Percentiles rank a stretch among this genome's conserved stretches.
phyloP scores from a whole-genome alignment of 92 coral and sea anemone genomes.

The Anthopleura xanthogrammica region DNA sequence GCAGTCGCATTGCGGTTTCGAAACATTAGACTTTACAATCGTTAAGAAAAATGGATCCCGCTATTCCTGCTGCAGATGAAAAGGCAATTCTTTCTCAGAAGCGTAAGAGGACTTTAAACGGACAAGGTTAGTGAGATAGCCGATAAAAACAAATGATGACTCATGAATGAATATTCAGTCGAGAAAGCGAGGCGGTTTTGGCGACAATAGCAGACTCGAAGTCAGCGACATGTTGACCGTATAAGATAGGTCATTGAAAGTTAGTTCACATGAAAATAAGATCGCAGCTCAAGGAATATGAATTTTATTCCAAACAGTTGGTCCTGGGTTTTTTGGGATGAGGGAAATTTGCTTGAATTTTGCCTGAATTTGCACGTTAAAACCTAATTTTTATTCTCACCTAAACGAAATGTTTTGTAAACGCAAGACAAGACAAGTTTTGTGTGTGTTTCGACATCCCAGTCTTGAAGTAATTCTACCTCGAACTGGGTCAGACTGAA shows the following conservation, averaged over 20 bases:
- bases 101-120: conserved; percentile 47
- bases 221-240: conserved; percentile 17
- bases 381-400: background rate
- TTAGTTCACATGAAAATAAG: background rate
- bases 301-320: background rate
- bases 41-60: conserved; percentile 5
- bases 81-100: conserved; percentile 18
- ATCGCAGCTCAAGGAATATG: background rate
- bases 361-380: background rate
- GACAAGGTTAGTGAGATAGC: conserved; percentile 30
- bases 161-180: background rate
- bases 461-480: conserved; percentile 26
- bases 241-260: conserved; percentile 14
- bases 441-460: conserved; percentile 11
- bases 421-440: conserved; percentile 13
- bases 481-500: conserved; percentile 7
- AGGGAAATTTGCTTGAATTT: background rate
- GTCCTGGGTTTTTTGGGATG: background rate
- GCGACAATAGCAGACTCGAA: conserved; percentile 16
- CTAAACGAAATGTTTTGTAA: background rate
- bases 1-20: conserved; percentile 19
- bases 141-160: too few species aligned
- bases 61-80: background rate
- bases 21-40: background rate
- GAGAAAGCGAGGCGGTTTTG: background rate